phyloP scores from a whole-genome alignment of 2,797 vertebrate genomes.

The Notolepis coatsorum region DNA sequence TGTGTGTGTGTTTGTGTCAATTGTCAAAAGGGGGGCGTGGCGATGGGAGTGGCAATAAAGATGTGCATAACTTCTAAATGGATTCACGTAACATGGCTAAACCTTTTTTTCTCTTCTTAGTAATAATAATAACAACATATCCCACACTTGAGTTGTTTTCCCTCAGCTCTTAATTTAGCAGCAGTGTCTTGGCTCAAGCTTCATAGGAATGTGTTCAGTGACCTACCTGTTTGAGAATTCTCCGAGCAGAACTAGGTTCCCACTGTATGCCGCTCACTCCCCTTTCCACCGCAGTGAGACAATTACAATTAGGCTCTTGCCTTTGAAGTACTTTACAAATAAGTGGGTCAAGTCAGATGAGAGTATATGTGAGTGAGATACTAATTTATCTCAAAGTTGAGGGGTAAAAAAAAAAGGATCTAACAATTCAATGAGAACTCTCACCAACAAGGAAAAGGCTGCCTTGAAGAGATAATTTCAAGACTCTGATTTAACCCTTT shows the following conservation, averaged over 20 bases:
- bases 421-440: conserved; percentile 11
- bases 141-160: conserved; percentile 30
- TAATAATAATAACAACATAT: conserved; percentile 50
- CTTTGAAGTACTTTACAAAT: conserved; percentile 67
- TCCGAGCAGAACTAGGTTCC: conserved; percentile 32
- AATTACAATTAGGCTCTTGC: conserved; percentile 53
- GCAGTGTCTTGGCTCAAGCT: conserved; percentile 39
- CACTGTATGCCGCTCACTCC: conserved; percentile 24
- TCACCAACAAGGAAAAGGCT: conserved; percentile 1
- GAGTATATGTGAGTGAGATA: conserved; percentile 51
- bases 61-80: too few relatives aligned
- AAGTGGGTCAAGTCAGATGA: conserved; percentile 64
- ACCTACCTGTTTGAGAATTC: conserved; percentile 46
- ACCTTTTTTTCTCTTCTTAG: conserved; percentile 46
- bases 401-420: conserved; percentile 35
- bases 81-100: too few relatives aligned
- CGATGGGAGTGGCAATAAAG: too few relatives aligned
- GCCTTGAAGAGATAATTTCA: conserved; percentile 9
- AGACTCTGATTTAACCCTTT: background rate
- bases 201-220: conserved; percentile 13
- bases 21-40: too few relatives aligned
- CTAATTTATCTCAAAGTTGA: conserved; percentile 47
- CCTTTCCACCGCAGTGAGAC: conserved; percentile 41
- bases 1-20: too few relatives aligned
- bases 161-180: conserved; percentile 53